Conservation (phyloP, 2,113 vertebrate genomes). For the Pontoporia blainvillei region DNA sequence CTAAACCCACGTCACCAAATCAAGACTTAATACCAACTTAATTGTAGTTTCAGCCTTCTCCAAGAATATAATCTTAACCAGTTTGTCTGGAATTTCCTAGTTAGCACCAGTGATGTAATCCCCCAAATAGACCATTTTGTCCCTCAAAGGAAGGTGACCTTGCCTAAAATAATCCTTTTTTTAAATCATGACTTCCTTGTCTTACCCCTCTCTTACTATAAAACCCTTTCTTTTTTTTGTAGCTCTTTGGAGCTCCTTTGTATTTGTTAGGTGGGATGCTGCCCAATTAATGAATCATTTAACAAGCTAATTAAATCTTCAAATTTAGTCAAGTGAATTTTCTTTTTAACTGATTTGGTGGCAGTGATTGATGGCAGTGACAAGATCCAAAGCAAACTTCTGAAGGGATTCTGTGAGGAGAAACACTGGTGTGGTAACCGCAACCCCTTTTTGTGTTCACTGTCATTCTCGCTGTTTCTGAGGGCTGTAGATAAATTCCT, state of each 20-base stretch:
- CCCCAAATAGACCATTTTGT: too few relatives aligned
- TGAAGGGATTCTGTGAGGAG: background rate
- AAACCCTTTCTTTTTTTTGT: too few relatives aligned
- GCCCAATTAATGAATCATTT: too few relatives aligned
- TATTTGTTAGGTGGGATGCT: background rate
- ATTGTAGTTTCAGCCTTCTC: too few relatives aligned
- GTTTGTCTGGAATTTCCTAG: too few relatives aligned
- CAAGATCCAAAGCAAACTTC: background rate
- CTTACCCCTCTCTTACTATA: too few relatives aligned
- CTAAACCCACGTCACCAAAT: background rate
- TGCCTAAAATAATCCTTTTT: too few relatives aligned
- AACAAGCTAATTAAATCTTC: background rate
- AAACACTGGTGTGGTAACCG: too few relatives aligned
- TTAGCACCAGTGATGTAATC: too few relatives aligned
- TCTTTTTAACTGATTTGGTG: background rate
- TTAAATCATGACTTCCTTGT: too few relatives aligned
- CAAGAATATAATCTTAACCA: too few relatives aligned
- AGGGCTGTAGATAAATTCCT: background rate
- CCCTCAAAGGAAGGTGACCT: too few relatives aligned
- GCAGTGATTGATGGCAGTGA: background rate
- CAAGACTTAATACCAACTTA: background rate
- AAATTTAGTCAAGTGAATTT: background rate
- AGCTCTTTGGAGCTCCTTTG: background rate
- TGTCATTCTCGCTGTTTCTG: accelerated
- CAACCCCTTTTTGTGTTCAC: background rate